These are phyloP conservation scores for Pemphigus obesinymphae DNA, from an alignment of 1,140 invertebrate genomes.

Conservation along the genomic window DNA sequence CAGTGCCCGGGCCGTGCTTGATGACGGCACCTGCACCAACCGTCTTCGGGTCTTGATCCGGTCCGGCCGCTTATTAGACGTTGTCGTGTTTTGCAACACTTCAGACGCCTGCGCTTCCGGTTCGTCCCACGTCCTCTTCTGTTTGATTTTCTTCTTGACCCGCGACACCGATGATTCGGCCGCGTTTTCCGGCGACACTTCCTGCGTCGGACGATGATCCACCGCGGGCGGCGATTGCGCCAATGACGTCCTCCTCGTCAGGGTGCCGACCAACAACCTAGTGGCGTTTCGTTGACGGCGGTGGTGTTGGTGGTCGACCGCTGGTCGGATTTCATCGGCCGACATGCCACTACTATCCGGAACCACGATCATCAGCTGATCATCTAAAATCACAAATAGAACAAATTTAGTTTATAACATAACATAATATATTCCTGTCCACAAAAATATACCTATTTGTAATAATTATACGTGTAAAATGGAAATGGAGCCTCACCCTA, in stretches of 20 bases:
- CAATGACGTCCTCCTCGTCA: not conserved
- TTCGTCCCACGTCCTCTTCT: slow-evolving; percentile 24
- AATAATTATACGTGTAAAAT: no score
- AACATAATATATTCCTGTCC: no score
- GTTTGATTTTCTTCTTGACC: slow-evolving; percentile 23
- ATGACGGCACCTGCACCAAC: not conserved
- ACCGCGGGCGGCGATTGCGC: not conserved
- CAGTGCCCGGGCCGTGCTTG: not conserved
- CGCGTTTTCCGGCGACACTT: not conserved
- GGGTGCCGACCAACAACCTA: not conserved
- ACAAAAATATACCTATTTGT: no score
- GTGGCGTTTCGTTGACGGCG: not conserved
- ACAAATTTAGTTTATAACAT: no score
- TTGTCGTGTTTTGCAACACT: not conserved
- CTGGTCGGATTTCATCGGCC: not conserved
- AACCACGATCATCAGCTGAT: slow-evolving; percentile 6
- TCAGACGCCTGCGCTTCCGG: not conserved
- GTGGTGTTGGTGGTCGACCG: not conserved
- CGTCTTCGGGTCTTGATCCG: slow-evolving; percentile 19
- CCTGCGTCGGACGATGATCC: not conserved
- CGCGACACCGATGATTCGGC: not conserved
- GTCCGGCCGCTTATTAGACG: slow-evolving; percentile 10
- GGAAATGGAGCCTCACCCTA: no score
- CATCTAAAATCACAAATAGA: slow-evolving; percentile 19
- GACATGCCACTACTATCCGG: not conserved